Evolutionary conservation across 2,888 invertebrate species (phyloP), one percentile per base, ranked within the genome.

Genomic region (Calephelis perditalis): DNA sequence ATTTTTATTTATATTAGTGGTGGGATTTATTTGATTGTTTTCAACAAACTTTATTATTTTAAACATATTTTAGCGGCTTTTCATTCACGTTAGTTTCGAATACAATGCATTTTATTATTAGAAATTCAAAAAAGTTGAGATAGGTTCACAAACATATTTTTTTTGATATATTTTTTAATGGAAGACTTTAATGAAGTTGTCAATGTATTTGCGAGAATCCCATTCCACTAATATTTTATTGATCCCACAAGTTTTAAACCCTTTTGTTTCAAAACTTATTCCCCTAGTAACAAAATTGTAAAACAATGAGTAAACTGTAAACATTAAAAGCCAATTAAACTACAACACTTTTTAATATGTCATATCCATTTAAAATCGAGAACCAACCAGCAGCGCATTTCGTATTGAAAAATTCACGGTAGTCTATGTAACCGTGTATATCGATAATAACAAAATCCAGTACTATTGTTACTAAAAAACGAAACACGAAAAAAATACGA

Each of bases 381-480:
- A 75, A 73, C 73, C 26, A 68, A 76, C 87, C 77, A 81, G 86
- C 87, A 87, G 82, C 84, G 86, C 84, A 87, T 75, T 74, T 66
- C 56, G 52, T 62, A 65, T 67, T 63, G 73, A 71, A 71, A 70
- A 70, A 68, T 65, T 63, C 62, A 65, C 70, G 73, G 71, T 66
- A 59, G 63, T 68, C 71, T 71, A 71, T 70, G 61, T 60, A 46
- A 63, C 63, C 69, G 69, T 60, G 65, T 69, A 67, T 12, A 67
- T 69, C 74, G 40, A 40, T 71, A 70, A 73, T 61, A 89, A 90
- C 82, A 74, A 70, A 90, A 89, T 73, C 88, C 88, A 78, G 82
- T 83, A 75, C 86, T 90, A 90, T 90, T 87, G 90, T 78, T 72
- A 79, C 86, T 86, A 86, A 79, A n/a, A 56, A 69, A 73, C 75